These are phyloP conservation scores for Tethya wilhelma DNA, from an alignment of 37 sponge, comb jelly and placozoan genomes.

Conservation along the genomic window DNA sequence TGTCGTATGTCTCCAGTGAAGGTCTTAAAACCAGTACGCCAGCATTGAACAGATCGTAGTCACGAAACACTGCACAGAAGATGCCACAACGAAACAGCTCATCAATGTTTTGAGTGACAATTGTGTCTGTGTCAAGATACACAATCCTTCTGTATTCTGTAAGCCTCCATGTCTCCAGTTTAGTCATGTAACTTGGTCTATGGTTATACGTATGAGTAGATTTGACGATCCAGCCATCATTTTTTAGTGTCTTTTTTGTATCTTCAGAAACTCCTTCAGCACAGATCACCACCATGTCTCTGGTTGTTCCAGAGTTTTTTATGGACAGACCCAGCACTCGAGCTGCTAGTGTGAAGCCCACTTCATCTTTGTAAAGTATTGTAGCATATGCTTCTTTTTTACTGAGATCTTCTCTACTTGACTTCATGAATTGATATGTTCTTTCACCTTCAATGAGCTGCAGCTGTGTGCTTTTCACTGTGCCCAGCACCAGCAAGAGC, in stretches of 20 bases:
- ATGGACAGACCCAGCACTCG: slow-evolving; percentile 47
- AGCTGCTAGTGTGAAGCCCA: slow-evolving; percentile 11
- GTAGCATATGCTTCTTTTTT: slow-evolving; percentile 23
- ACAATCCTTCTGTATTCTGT: slow-evolving; percentile 28
- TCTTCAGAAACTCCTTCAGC: slow-evolving; percentile 5
- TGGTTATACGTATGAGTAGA: no score
- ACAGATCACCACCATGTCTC: slow-evolving; percentile 23
- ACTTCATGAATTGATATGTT: no score
- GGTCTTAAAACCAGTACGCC: slow-evolving; percentile 41
- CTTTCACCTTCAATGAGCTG: no score
- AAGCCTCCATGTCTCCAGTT: slow-evolving; percentile 14
- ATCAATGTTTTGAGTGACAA: slow-evolving; percentile 24
- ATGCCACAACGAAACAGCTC: slow-evolving; percentile 36
- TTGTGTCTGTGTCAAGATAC: slow-evolving; percentile 26
- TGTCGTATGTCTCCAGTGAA: neutral
- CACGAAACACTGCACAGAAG: slow-evolving; percentile 31
- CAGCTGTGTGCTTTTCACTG: no score
- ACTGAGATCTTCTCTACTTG: no score
- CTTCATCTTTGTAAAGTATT: slow-evolving; percentile 5
- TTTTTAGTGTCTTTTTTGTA: neutral
- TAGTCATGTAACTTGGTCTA: no score
- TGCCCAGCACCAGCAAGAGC: no score
- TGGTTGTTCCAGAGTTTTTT: slow-evolving; percentile 12
- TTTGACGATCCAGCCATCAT: slow-evolving; percentile 31
- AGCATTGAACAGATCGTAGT: slow-evolving; percentile 38